Conservation (phyloP, 1,140 invertebrate genomes). For the Plectrocnemia conspersa region DNA sequence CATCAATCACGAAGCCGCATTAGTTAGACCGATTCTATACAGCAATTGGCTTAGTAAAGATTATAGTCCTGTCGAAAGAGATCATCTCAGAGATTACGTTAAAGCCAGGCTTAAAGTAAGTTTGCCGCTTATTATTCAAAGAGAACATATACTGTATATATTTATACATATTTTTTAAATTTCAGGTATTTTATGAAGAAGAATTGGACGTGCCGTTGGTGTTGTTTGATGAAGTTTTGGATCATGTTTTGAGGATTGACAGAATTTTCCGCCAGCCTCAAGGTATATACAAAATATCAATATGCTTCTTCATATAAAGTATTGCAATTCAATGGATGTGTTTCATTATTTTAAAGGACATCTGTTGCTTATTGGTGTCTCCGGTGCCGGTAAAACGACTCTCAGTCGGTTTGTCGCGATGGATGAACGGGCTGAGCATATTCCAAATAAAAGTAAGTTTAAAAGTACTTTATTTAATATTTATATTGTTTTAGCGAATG, state of each 20-base stretch:
- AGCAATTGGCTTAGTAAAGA: conserved; percentile 99
- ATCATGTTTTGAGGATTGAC: conserved; percentile 97
- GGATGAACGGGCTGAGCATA: conserved; percentile 98
- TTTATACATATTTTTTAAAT: conserved; percentile 9
- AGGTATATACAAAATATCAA: conserved; percentile 41
- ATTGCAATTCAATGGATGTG: conserved; percentile 2
- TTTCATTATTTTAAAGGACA: conserved; percentile 55
- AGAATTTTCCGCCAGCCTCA: conserved; percentile 98
- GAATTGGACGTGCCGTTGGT: conserved; percentile 97
- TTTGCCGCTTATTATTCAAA: conserved; percentile 11
- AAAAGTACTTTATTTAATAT: too few relatives aligned
- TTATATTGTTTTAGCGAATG: too few relatives aligned
- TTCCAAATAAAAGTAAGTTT: conserved; percentile 96
- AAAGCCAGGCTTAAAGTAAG: conserved; percentile 87
- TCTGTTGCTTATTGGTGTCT: conserved; percentile 92
- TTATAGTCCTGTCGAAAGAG: conserved; percentile 93
- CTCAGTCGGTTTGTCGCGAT: conserved; percentile 97
- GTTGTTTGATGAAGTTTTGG: conserved; percentile 97
- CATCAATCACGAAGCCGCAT: conserved; percentile 79
- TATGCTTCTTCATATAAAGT: background rate
- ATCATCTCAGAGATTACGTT: conserved; percentile 93
- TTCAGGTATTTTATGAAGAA: conserved; percentile 97
- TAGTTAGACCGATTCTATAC: conserved; percentile 90
- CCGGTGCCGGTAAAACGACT: conserved; percentile 98
- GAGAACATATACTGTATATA: too few relatives aligned